Base-by-base conservation (phyloP, 2,888 invertebrate species). In the Chaetogeoica ovagalla region DNA sequence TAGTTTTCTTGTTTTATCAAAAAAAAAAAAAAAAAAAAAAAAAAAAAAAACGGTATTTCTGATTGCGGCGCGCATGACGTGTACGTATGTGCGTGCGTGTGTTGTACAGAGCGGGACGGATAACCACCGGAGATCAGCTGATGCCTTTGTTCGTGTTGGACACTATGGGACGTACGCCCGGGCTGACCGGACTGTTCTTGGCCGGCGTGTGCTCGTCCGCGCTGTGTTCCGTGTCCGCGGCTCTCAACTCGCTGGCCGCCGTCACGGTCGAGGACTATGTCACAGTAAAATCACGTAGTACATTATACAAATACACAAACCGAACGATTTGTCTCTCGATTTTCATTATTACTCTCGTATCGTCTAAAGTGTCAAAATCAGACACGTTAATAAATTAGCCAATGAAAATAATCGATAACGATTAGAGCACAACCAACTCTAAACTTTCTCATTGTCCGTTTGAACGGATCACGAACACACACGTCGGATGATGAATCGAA, bases 221-320 rank as follows among this genome's bases (percentile, higher is more conserved):
- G 1, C 30, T 83, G 48, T 82, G 96, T 65, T 96, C 96, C 0
- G 92, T 97, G 82, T 97, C 96, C 0, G 95, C 97, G 0, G 91
- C 95, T 0, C 90, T 97, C 82, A 97, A 96, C 85, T 94, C 96
- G 0, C 88, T 97, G 65, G 92, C 97, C 0, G 96, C 97, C 0
- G 94, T 97, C 17, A 94, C 95, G 0, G 87, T 96, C 60, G 93
- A 95, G 84, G 97, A 97, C 87, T 95, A 96, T 83, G 87, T 96
- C 5, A 91, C 90, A 87, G 89, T 84, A 74, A 55, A 55, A 55
- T 17, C 19, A 7, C 55, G 19, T 0, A 1, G 9, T 17, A 11
- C 21, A 17, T 15, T 23, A n/a, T n/a, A n/a, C n/a, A n/a, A n/a
- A n/a, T n/a, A n/a, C n/a, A n/a, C n/a, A n/a, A n/a, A n/a, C n/a